Conservation (phyloP, 1,140 invertebrate species). For the Battus philenor region DNA sequence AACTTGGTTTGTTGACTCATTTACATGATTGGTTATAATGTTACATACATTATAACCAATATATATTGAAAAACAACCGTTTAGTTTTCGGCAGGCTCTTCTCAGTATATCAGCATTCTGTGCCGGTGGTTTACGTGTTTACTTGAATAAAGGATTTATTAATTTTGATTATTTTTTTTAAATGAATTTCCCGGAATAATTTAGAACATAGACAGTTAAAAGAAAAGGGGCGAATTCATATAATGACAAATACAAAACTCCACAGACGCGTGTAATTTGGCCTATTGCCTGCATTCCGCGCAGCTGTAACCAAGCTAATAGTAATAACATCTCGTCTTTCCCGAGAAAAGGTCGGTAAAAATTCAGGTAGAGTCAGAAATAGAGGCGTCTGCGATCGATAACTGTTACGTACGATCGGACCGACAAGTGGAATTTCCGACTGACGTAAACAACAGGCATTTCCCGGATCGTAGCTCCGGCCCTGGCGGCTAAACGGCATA, state of each 20-base stretch:
- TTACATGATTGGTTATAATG: too few relatives aligned
- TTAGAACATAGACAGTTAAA: too few relatives aligned
- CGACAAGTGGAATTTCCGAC: slow-evolving; percentile 1
- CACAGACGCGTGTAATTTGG: slow-evolving; percentile 48
- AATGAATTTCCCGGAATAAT: too few relatives aligned
- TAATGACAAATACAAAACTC: background rate
- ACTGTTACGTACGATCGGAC: slow-evolving; percentile 1
- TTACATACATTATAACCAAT: too few relatives aligned
- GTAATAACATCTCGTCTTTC: slow-evolving; percentile 27
- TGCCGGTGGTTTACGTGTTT: too few relatives aligned
- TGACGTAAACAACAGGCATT: slow-evolving; percentile 6
- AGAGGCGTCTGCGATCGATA: slow-evolving; percentile 26
- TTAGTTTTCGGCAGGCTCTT: too few relatives aligned
- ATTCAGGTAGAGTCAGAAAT: slow-evolving; percentile 47
- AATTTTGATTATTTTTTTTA: too few relatives aligned
- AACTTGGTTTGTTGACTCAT: too few relatives aligned
- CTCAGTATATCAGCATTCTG: too few relatives aligned
- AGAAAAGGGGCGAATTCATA: slow-evolving; percentile 33
- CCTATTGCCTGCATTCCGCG: slow-evolving; percentile 44
- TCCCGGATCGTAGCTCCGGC: background rate
- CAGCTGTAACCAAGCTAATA: background rate
- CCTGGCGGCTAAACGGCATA: background rate
- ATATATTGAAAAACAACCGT: too few relatives aligned
- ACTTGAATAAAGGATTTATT: slow-evolving; percentile 4
- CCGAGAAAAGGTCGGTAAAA: slow-evolving; percentile 38